These are phyloP conservation scores for Pantherophis guttatus DNA, from an alignment of 2,113 vertebrate species.

Conservation along the genomic window DNA sequence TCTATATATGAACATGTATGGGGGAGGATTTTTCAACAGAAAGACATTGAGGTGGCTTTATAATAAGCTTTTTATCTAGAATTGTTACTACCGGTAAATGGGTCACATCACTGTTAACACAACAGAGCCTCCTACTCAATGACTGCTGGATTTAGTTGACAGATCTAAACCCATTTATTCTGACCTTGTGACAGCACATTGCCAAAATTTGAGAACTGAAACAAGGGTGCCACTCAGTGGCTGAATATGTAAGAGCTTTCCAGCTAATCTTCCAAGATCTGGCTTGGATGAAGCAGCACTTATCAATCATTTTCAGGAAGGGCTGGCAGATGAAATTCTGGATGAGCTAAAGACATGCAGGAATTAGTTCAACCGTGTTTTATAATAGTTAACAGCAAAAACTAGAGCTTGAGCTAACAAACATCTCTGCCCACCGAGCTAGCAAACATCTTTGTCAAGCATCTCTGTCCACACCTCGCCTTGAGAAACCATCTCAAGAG, in stretches of 20 bases:
- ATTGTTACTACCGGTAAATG: neutral
- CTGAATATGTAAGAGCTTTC: neutral
- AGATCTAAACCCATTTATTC: neutral
- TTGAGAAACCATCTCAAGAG: neutral
- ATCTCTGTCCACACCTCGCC: neutral
- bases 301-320: neutral
- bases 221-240: neutral
- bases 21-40: neutral
- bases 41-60: neutral
- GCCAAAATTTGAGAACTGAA: neutral
- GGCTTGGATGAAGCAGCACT: neutral
- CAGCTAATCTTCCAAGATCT: neutral
- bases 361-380: neutral
- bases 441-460: no score
- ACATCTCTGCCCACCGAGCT: no score
- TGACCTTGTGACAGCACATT: neutral
- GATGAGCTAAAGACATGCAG: neutral
- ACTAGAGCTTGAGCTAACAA: neutral
- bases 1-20: neutral
- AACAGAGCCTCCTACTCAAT: neutral
- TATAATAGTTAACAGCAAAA: neutral
- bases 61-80: neutral
- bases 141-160: neutral
- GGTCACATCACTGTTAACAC: neutral
- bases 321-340: neutral